Evolutionary conservation across 2,888 invertebrate species (phyloP).

Genomic region (Clistopyga incitator): DNA sequence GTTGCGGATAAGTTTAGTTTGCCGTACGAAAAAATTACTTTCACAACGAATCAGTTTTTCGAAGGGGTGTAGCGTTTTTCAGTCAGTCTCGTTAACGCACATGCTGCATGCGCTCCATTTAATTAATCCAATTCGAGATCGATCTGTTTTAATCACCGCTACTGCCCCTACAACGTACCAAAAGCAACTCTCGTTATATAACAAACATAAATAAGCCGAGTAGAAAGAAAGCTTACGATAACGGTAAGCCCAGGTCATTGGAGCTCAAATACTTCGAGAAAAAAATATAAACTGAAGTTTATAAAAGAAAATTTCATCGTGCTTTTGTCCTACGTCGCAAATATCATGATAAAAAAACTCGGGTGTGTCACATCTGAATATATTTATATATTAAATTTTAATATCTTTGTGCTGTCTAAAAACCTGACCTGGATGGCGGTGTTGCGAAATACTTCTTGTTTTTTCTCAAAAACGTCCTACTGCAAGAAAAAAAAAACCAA

Average conservation of each 20-base stretch:
- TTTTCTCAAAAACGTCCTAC: constrained; percentile 80
- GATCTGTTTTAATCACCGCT: constrained; percentile 53
- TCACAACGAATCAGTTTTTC: constrained; percentile 31
- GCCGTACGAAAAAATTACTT: constrained; percentile 20
- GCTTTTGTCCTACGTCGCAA: constrained; percentile 39
- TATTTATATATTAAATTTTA: constrained; percentile 66
- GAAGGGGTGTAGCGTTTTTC: constrained; percentile 10
- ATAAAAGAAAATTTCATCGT: constrained; percentile 44
- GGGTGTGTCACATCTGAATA: constrained; percentile 27
- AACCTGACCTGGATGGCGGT: constrained; percentile 79
- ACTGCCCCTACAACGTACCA: constrained; percentile 62
- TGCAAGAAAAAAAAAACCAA: constrained; percentile 68
- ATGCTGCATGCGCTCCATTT: constrained; percentile 21
- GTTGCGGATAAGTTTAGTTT: constrained; percentile 43
- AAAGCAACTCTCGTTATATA: constrained; percentile 48
- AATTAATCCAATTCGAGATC: constrained; percentile 46
- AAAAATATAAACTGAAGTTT: constrained; percentile 52
- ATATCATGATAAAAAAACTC: constrained; percentile 34
- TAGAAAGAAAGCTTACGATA: constrained; percentile 9
- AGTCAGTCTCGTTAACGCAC: constrained; percentile 44
- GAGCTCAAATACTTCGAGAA: constrained; percentile 3
- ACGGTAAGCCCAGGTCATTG: neutral
- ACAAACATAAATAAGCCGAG: constrained; percentile 23
- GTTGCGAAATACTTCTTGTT: constrained; percentile 83
- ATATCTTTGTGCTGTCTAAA: constrained; percentile 69